Percentiles rank a stretch among this genome's conserved stretches.
These are phyloP conservation scores for Ceratotherium simum DNA, from an alignment of 2,113 vertebrate genomes.

Conservation along the genomic window DNA sequence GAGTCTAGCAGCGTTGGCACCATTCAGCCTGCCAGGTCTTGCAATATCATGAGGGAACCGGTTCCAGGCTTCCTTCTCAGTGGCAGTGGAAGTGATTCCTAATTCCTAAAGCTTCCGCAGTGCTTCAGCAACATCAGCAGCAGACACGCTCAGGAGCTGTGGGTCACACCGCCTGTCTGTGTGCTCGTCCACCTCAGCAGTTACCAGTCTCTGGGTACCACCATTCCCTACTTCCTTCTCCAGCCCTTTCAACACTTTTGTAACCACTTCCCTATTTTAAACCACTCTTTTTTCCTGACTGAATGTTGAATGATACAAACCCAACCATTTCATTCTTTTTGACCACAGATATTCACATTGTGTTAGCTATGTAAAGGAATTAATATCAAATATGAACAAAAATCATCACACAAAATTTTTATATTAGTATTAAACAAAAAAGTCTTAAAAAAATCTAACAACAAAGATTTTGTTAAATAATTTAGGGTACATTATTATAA, in stretches of 20 bases:
- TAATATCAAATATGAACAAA: not conserved
- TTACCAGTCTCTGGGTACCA: not conserved
- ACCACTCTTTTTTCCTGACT: not conserved
- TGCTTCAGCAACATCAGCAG: not conserved
- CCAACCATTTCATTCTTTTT: not conserved
- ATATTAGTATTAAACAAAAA: conserved; percentile 13
- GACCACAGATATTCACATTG: not conserved
- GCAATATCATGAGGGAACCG: not conserved
- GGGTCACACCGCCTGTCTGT: not conserved
- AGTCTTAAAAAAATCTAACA: not conserved
- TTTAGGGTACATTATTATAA: not conserved
- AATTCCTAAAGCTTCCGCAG: not conserved
- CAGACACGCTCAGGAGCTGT: not conserved
- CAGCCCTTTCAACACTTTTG: not conserved
- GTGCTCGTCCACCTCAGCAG: not conserved
- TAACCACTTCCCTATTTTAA: not conserved
- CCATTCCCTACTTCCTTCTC: not conserved
- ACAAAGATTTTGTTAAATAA: not conserved
- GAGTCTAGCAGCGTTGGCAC: not conserved
- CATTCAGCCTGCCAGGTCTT: not conserved
- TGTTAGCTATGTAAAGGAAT: not conserved
- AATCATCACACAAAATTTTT: not conserved
- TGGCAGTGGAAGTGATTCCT: not conserved
- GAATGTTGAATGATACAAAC: not conserved
- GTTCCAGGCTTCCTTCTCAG: not conserved